Base-by-base conservation (phyloP, 2,888 invertebrate species). In the Sipha maydis region DNA sequence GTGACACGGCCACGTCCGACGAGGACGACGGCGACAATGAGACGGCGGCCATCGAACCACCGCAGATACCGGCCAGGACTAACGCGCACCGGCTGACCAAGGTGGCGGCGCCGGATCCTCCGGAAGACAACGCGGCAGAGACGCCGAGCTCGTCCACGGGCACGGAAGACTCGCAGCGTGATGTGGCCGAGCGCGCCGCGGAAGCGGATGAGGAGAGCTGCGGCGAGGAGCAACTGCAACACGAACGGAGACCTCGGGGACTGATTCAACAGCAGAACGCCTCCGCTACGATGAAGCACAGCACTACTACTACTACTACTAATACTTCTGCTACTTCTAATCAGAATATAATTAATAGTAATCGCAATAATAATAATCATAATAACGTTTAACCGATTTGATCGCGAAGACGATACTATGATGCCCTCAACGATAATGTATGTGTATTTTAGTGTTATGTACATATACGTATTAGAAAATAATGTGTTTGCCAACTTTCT, bases 161-260 rank as follows among this genome's bases (percentile, higher is more conserved):
- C 28, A 91, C 91, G 1, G 91, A 90, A 76, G 90, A 90, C 79
- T 90, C 90, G 54, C 90, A 90, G 31, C 89, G 90, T 31, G 90
- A 88, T 67, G 88, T 88, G 82, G 88, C 90, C 28, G 90, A 91
- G 48, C 89, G 90, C 21, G 91, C 90, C 54, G 90, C 90, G 21
- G 91, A 90, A 54, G 91, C 91, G 54, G 91, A 90, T 86, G 91
- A 90, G 79, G 91, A 90, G 75, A 90, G 90, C 78, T 90, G 90
- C 14, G 90, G 90, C 79, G 90, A 91, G 34, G 90, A 90, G 56
- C 89, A 82, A 21, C 75, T 75, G 25, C 75, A 82, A 4, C 21
- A 7, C 21, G 14, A 31, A 75, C 80, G 80, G 75, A 88, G 56
- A 61, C 88, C 88, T 11, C 82, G 61, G 28, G 80, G 28, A 56